A percentile compares a stretch with the other conserved stretches of the same genome.
phyloP scores from a whole-genome alignment of 1,140 invertebrate genomes.

The Brachionus rotundiformis region DNA sequence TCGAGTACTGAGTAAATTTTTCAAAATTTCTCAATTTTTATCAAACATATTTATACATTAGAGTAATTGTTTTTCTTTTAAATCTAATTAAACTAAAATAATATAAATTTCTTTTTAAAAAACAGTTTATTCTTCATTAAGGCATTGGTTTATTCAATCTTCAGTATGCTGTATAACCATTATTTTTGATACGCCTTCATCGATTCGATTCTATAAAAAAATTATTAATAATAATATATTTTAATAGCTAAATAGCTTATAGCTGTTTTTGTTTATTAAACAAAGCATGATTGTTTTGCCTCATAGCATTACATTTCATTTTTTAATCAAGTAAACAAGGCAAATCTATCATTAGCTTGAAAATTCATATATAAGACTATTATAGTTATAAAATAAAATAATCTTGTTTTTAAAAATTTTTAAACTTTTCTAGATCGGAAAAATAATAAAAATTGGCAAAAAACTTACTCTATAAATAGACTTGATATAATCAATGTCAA shows the following conservation, averaged over 20 bases:
- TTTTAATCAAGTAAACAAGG: neutral
- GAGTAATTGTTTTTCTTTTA: too few species aligned
- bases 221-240: neutral
- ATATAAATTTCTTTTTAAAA: neutral
- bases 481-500: constrained; percentile 1
- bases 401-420: too few species aligned
- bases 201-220: neutral
- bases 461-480: neutral
- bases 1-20: too few species aligned
- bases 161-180: neutral
- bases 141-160: neutral
- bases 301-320: neutral
- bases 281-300: neutral
- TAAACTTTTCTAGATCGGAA: too few species aligned
- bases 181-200: neutral
- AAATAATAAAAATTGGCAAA: neutral
- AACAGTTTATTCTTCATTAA: neutral
- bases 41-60: too few species aligned
- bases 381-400: too few species aligned
- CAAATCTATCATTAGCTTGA: neutral
- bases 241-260: neutral
- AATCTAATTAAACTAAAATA: neutral
- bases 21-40: too few species aligned
- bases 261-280: neutral
- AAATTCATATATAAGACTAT: too few species aligned